Base-by-base conservation (phyloP, 2,113 vertebrate species). In the Phaethon lepturus region DNA sequence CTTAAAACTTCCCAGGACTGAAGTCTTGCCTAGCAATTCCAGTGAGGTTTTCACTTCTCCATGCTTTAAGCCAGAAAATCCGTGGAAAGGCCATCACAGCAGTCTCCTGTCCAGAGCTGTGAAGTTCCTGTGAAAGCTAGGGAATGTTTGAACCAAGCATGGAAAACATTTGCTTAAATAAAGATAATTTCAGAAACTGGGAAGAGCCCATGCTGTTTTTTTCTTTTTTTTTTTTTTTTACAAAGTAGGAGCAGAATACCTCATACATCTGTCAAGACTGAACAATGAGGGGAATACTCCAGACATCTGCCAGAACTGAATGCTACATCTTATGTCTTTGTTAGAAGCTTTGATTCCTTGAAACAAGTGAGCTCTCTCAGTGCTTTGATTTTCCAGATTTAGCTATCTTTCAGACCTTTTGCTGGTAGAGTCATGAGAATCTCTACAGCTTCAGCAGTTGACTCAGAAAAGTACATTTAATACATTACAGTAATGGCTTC, bases 311-410 rank as follows among this genome's bases (percentile, higher is more conserved):
- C 38, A 81, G 56, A 75, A 69, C 3, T 17, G 24, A 91, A 35
- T 24, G 26, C 28, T 81, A 11, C 23, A 11, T 77, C 40, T 88
- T 60, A 50, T n/a, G 35, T 26, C 26, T 68, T 77, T 95, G 71
- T 88, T 58, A 88, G 67, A 93, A 92, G 19, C 38, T 91, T 90
- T 92, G 64, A 81, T 82, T 93, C 69, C 62, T 82, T 90, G 38
- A 75, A 93, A 90, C 7, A 63, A 44, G 22, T 55, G 66, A 90
- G 20, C 11, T 71, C 11, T 73, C 45, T 59, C 75, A 66, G 64
- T 63, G 60, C 59, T 91, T 91, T 96, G 47, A 87, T 84, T 94
- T 59, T 31, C 64, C 76, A 81, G 13, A 74, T 89, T 77, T 91
- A 84, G 44, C 47, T 92, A 11, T 77, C 42, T 83, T 58, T 71